Conservation (phyloP, 2,797 vertebrate genomes). For the Avahi laniger region DNA sequence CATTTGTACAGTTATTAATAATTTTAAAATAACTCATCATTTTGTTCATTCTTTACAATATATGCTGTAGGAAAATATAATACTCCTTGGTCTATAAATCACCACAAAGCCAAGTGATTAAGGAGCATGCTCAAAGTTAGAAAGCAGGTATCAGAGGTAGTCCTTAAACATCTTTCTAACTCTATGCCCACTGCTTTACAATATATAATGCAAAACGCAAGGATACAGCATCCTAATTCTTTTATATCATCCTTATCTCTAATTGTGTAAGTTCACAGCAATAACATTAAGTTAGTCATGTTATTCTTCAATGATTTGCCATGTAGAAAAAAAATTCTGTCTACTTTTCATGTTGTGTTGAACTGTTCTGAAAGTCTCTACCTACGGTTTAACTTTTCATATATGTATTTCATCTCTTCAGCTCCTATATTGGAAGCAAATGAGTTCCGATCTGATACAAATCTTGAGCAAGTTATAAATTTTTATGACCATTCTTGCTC, state of each 20-base stretch:
- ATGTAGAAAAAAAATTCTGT: not conserved
- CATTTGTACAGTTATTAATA: not conserved
- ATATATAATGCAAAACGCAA: not conserved
- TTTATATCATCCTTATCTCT: not conserved
- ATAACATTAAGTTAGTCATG: not conserved
- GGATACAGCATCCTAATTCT: not conserved
- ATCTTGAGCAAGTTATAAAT: not conserved
- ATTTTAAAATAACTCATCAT: not conserved
- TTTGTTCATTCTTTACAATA: conserved; percentile 6
- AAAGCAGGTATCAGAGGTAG: not conserved
- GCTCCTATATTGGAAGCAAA: not conserved
- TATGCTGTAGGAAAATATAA: not conserved
- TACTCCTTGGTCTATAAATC: not conserved
- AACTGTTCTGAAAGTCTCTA: not conserved
- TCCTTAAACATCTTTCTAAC: not conserved
- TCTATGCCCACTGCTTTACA: not conserved
- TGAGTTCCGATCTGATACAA: not conserved
- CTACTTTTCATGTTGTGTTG: not conserved
- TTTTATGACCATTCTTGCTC: not conserved
- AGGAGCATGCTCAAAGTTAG: not conserved
- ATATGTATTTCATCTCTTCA: not conserved
- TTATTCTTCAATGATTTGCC: not conserved
- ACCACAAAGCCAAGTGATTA: not conserved
- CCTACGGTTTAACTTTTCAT: not conserved
- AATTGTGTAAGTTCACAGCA: not conserved